Evolutionary conservation across 2,888 invertebrate species (phyloP).

Genomic region (Trilocha varians): DNA sequence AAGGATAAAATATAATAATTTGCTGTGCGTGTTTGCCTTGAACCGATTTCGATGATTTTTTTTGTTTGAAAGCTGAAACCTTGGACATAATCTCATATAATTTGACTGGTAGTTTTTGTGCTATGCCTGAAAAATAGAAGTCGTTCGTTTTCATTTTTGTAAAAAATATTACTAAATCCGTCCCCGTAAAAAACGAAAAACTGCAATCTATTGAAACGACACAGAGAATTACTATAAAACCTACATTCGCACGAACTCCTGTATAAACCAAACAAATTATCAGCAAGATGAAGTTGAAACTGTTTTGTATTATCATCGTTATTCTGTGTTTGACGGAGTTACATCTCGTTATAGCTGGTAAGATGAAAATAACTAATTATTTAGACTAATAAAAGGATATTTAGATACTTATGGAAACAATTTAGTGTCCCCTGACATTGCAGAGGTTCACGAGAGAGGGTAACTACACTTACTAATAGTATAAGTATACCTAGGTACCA

Average conservation of each 20-base stretch:
- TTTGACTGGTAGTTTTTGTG: too few relatives aligned
- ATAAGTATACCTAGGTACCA: too few relatives aligned
- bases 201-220: neutral
- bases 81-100: too few relatives aligned
- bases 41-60: too few relatives aligned
- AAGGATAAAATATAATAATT: too few relatives aligned
- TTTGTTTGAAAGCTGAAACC: too few relatives aligned
- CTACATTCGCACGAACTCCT: neutral
- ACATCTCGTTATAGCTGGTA: slow-evolving; percentile 35
- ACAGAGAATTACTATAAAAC: slow-evolving; percentile 5
- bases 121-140: too few relatives aligned
- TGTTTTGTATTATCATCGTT: slow-evolving; percentile 21
- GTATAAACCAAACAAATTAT: slow-evolving; percentile 1
- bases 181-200: slow-evolving; percentile 21
- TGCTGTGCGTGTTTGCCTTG: too few relatives aligned
- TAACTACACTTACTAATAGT: too few relatives aligned
- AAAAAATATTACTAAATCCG: slow-evolving; percentile 18
- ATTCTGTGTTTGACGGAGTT: slow-evolving; percentile 19
- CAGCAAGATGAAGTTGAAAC: slow-evolving; percentile 31
- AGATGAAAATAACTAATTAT: slow-evolving; percentile 7
- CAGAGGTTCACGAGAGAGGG: too few relatives aligned
- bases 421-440: too few relatives aligned
- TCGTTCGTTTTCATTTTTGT: neutral
- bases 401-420: too few relatives aligned
- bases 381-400: neutral